Percentiles rank a stretch among this genome's conserved stretches.
phyloP scores from a whole-genome alignment of 2,113 vertebrate species.

The Petromus typicus region DNA sequence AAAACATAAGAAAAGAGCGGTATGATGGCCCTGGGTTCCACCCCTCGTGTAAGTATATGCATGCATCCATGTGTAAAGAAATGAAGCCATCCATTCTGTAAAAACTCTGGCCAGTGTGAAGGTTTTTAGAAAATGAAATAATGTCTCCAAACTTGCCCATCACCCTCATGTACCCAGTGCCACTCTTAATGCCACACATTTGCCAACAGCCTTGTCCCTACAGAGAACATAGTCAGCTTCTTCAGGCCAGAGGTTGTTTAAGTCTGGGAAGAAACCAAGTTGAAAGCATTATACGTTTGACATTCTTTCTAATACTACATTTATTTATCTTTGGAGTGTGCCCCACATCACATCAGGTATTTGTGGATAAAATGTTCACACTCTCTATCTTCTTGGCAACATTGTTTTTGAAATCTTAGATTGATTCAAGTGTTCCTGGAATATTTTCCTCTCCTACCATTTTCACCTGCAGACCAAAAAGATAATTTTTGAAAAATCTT shows the following conservation, averaged over 20 bases:
- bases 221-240: neutral
- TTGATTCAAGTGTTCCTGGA: slow-evolving; percentile 55
- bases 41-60: too few relatives aligned
- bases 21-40: too few relatives aligned
- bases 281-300: neutral
- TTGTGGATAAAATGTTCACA: slow-evolving; percentile 69
- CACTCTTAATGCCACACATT: neutral
- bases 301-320: neutral
- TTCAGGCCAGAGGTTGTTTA: neutral
- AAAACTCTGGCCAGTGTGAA: neutral
- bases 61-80: too few relatives aligned
- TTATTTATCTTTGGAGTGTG: neutral
- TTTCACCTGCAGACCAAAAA: slow-evolving; percentile 41
- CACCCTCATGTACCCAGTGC: too few relatives aligned
- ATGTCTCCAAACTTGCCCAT: neutral
- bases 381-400: slow-evolving; percentile 57
- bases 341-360: slow-evolving; percentile 58
- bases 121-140: neutral
- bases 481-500: neutral
- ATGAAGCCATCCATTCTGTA: neutral
- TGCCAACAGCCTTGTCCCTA: neutral
- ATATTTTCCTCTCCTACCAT: slow-evolving; percentile 53
- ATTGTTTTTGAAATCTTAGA: slow-evolving; percentile 61
- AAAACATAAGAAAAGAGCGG: neutral
- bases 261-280: neutral